Base-by-base conservation (phyloP, 2,113 vertebrate species). In the Tragulus kanchil region DNA sequence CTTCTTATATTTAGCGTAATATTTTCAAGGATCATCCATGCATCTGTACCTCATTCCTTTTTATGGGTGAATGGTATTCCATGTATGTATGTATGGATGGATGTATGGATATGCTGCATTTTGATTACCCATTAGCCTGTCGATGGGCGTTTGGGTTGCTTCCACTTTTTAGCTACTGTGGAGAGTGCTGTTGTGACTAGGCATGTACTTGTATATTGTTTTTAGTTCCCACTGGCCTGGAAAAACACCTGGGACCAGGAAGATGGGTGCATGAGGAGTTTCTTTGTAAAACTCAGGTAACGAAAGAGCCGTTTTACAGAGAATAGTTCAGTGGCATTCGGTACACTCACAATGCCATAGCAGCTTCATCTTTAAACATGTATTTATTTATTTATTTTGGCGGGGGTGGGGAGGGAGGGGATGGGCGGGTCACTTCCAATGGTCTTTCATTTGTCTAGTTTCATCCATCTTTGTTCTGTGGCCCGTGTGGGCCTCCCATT, bases 241-340 rank as follows among this genome's bases (percentile, higher is more conserved):
- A 15, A n/a, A 67, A 82, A 75, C 23, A 86, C 36, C 54, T 26
- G 64, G 61, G 23, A 31, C 31, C 48, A 75, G 59, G 61, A 58
- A 87, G 73, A 81, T 54, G 84, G 62, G 65, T 26, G 15, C 11
- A 19, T 0, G 0, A 50, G 28, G 71, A 93, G 25, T 25, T 79
- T 91, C 79, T 65, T 21, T 4, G 67, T 92, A 94, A 87, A 94
- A 97, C 69, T 85, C 54, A 77, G 45, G 16, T 31, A 83, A 45
- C 12, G 85, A 91, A 78, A 86, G 54, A 89, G 7, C 45, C 14
- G 16, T 59, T 85, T 96, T 56, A 69, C 84, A 81, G 61, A 71
- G 59, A 90, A 61, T 21, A 65, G 52, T 56, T 81, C n/a, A 48
- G 26, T 62, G 64, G 15, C 82, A 31, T 64, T 89, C 81, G 52